Percentiles rank a stretch among this genome's conserved stretches.
phyloP scores from a whole-genome alignment of 1,140 invertebrate species.

The Cydia amplana region DNA sequence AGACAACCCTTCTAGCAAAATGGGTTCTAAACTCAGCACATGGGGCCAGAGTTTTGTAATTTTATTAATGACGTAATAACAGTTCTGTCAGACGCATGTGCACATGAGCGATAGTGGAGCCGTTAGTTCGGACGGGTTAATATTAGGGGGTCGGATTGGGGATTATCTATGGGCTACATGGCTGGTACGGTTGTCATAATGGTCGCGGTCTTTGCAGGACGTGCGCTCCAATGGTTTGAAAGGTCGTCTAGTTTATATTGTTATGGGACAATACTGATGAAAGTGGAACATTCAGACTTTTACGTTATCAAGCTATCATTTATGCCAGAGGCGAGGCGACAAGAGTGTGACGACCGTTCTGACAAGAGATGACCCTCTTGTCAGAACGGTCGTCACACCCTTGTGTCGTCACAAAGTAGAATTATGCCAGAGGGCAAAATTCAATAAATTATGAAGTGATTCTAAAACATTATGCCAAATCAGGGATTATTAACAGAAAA shows the following conservation, averaged over 20 bases:
- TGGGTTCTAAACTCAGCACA: conserved; percentile 71
- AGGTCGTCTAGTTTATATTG: neutral
- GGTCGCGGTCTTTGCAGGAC: neutral
- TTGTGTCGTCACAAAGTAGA: too few species aligned
- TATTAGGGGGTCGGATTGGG: conserved; percentile 66
- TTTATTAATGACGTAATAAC: conserved; percentile 80
- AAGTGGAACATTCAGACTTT: too few species aligned
- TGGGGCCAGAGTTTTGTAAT: conserved; percentile 76
- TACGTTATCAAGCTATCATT: too few species aligned
- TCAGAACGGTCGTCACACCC: too few species aligned
- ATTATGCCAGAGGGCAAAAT: too few species aligned
- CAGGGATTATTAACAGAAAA: neutral
- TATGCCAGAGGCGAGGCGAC: too few species aligned
- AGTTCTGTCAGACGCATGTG: conserved; percentile 76
- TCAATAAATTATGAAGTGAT: too few species aligned
- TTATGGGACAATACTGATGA: too few species aligned
- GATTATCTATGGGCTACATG: conserved; percentile 65
- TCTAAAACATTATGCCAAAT: too few species aligned
- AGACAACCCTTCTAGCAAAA: conserved; percentile 64
- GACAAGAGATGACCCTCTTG: too few species aligned
- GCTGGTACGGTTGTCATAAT: conserved; percentile 45
- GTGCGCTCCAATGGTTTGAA: conserved; percentile 12
- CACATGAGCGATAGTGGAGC: conserved; percentile 75
- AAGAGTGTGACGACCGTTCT: too few species aligned
- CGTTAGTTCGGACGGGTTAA: conserved; percentile 75